Conservation (phyloP, 2,888 invertebrate species). For the Ceraclea dissimilis region DNA sequence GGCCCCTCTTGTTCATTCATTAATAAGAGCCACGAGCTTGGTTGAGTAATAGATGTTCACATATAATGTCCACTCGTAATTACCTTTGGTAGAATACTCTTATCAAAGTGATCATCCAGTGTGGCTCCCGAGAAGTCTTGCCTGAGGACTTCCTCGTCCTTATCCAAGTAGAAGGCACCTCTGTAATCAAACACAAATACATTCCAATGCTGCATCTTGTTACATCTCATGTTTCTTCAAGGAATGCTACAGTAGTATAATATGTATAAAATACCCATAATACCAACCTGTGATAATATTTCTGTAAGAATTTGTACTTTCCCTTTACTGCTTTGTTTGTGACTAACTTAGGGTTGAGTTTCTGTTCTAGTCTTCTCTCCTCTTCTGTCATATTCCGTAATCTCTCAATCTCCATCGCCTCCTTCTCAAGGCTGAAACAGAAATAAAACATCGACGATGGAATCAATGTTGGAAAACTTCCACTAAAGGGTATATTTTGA, state of each 20-base stretch:
- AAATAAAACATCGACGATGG: background rate
- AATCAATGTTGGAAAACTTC: no score
- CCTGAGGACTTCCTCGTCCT: slow-evolving; percentile 84
- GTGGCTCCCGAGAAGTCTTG: slow-evolving; percentile 94
- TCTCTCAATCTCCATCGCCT: slow-evolving; percentile 80
- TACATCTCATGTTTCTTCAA: no score
- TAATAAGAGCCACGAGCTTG: no score
- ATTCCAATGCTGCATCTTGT: no score
- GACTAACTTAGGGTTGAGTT: slow-evolving; percentile 84
- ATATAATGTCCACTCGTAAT: no score
- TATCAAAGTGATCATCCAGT: slow-evolving; percentile 98
- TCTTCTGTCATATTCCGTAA: slow-evolving; percentile 94
- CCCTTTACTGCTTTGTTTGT: slow-evolving; percentile 95
- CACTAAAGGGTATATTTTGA: no score
- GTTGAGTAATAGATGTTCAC: no score
- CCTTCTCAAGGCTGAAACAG: slow-evolving; percentile 70
- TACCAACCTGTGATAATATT: slow-evolving; percentile 82
- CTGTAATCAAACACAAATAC: slow-evolving; percentile 37
- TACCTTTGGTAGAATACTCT: slow-evolving; percentile 90
- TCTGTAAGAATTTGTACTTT: slow-evolving; percentile 99
- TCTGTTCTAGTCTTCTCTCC: slow-evolving; percentile 81
- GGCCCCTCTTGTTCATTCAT: no score
- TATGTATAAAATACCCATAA: background rate
- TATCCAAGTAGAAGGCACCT: slow-evolving; percentile 96
- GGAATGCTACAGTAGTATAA: background rate